These are phyloP conservation scores for Ichneumoninae sp. DNA, from an alignment of 2,888 invertebrate species.

Conservation along the genomic window DNA sequence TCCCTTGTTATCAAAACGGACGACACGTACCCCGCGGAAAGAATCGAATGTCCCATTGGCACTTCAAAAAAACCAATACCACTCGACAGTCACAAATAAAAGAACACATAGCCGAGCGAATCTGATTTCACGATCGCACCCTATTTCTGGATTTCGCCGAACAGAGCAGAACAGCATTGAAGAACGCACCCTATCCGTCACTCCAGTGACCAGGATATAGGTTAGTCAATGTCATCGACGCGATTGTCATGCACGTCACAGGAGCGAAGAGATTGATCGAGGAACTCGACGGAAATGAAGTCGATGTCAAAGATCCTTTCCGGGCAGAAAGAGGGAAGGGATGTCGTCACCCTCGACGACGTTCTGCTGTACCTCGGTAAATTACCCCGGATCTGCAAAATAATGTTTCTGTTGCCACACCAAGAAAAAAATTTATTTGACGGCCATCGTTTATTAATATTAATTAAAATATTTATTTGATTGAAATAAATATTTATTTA, in stretches of 20 bases:
- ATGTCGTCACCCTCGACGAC: constrained; percentile 71
- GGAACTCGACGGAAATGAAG: constrained; percentile 35
- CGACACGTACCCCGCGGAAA: too few relatives aligned
- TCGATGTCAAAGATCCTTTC: constrained; percentile 42
- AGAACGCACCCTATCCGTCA: not conserved
- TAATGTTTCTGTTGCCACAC: not conserved
- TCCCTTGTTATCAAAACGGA: too few relatives aligned
- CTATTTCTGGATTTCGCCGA: too few relatives aligned
- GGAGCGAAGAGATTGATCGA: constrained; percentile 22
- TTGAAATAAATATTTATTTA: too few relatives aligned
- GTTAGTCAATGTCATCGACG: constrained; percentile 37
- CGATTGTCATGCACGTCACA: not conserved
- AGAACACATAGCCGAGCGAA: too few relatives aligned
- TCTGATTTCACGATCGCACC: too few relatives aligned
- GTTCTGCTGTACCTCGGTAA: constrained; percentile 71
- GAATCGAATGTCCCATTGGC: not conserved
- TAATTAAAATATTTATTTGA: too few relatives aligned
- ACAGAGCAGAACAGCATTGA: too few relatives aligned
- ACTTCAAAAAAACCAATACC: not conserved
- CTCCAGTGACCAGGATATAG: constrained; percentile 1
- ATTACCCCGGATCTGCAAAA: constrained; percentile 6
- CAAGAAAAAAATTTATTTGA: too few relatives aligned
- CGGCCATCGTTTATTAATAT: too few relatives aligned
- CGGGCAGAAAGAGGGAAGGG: constrained; percentile 36
- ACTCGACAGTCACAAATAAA: too few relatives aligned